Evolutionary conservation across 1,140 invertebrate species (phyloP).

Genomic region (Zaprionus vittiger): DNA sequence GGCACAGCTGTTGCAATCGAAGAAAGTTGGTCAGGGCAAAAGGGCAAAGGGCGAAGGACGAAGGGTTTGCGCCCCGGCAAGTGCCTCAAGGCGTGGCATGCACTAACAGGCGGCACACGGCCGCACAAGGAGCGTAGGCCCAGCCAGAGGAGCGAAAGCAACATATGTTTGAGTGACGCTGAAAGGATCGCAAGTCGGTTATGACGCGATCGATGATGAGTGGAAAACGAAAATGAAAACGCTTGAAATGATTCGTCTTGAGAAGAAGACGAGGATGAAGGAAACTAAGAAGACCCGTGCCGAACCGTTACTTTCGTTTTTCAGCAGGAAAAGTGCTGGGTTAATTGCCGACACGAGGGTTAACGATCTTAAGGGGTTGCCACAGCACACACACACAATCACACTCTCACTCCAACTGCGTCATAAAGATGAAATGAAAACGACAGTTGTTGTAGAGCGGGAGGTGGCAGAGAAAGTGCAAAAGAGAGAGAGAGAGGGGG

Average conservation of each 20-base stretch:
- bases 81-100: neutral
- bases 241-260: conserved; percentile 35
- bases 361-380: conserved; percentile 59
- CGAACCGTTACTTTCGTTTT: conserved; percentile 72
- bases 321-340: conserved; percentile 37
- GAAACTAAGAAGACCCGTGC: conserved; percentile 21
- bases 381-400: conserved; percentile 1
- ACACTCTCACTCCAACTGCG: conserved; percentile 48
- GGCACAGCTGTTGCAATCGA: conserved; percentile 54
- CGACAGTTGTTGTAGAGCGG: conserved; percentile 49
- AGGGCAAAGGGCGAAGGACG: conserved; percentile 49
- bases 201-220: conserved; percentile 47
- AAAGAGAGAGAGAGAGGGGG: neutral
- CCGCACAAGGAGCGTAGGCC: conserved; percentile 47
- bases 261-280: neutral
- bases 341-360: conserved; percentile 65
- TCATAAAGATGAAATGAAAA: conserved; percentile 53
- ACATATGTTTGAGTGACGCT: conserved; percentile 72
- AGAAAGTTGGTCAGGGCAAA: conserved; percentile 56
- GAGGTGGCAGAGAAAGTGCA: neutral
- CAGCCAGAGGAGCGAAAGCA: conserved; percentile 36
- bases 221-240: conserved; percentile 33
- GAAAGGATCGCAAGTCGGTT: conserved; percentile 38
- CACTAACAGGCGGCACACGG: conserved; percentile 68
- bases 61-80: conserved; percentile 1